Conservation (phyloP, 2,797 vertebrate species). For the Ceyx erithaca region DNA sequence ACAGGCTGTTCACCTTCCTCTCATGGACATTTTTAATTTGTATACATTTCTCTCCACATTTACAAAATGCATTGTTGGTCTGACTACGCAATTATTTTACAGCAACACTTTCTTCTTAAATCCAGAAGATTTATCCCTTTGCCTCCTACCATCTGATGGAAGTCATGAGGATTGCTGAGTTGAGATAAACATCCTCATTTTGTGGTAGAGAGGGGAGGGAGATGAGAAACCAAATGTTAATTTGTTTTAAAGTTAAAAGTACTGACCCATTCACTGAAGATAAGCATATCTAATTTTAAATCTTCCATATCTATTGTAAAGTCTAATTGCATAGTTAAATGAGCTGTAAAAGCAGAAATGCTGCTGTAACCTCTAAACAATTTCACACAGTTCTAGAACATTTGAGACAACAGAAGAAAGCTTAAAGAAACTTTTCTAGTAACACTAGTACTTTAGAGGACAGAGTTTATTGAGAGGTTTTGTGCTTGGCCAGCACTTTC, state of each 20-base stretch:
- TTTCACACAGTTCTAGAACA: conserved; percentile 76
- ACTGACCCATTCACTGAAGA: conserved; percentile 73
- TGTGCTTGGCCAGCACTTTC: conserved; percentile 77
- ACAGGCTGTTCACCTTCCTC: conserved; percentile 70
- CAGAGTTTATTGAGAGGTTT: conserved; percentile 75
- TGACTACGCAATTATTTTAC: conserved; percentile 52
- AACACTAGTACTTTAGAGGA: conserved; percentile 70
- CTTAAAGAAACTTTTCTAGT: conserved; percentile 65
- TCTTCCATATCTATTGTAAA: conserved; percentile 78
- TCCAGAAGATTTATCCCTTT: conserved; percentile 63
- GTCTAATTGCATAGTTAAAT: conserved; percentile 81
- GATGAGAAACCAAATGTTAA: conserved; percentile 60
- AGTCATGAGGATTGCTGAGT: conserved; percentile 76
- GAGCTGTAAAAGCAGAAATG: conserved; percentile 76
- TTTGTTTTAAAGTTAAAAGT: conserved; percentile 74
- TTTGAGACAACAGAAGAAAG: conserved; percentile 63
- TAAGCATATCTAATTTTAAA: conserved; percentile 81
- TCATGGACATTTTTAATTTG: conserved; percentile 66
- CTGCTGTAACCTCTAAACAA: conserved; percentile 60
- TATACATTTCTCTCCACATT: conserved; percentile 54
- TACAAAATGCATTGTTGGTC: conserved; percentile 72
- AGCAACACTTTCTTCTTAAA: conserved; percentile 71
- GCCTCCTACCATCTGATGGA: conserved; percentile 63
- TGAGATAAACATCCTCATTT: conserved; percentile 70
- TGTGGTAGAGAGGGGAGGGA: not conserved